Conservation (phyloP, 1,140 invertebrate genomes). For the Nixonia krombeini region DNA sequence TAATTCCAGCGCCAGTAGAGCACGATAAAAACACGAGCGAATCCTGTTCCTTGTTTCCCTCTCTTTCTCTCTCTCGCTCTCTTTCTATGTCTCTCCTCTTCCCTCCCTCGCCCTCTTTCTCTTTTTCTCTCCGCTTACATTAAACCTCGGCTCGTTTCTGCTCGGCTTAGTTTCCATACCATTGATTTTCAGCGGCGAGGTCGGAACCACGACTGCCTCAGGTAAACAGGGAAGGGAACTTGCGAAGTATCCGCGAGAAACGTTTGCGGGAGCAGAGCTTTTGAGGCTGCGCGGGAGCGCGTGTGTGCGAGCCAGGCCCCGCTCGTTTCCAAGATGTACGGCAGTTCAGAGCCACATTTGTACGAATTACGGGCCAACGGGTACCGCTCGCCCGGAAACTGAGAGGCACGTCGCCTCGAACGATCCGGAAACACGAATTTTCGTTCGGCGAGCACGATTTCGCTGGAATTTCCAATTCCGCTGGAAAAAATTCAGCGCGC, state of each 20-base stretch:
- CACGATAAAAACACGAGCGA: constrained; percentile 39
- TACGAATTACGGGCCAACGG: constrained; percentile 51
- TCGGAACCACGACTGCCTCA: constrained; percentile 43
- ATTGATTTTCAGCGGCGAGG: constrained; percentile 55
- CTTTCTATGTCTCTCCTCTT: constrained; percentile 13
- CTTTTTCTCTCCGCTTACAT: constrained; percentile 32
- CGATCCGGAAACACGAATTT: constrained; percentile 42
- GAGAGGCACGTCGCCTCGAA: constrained; percentile 46
- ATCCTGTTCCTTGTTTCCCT: constrained; percentile 21
- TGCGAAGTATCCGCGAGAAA: constrained; percentile 62
- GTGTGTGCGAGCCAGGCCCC: constrained; percentile 23
- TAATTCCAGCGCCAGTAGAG: constrained; percentile 46
- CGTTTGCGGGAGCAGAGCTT: constrained; percentile 41
- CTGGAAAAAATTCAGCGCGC: constrained; percentile 14
- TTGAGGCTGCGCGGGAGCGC: constrained; percentile 26
- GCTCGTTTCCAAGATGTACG: constrained; percentile 50
- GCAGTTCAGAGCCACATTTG: constrained; percentile 49
- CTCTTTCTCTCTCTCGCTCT: constrained; percentile 5
- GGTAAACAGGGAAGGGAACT: constrained; percentile 64
- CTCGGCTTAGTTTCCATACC: constrained; percentile 62
- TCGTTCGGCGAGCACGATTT: constrained; percentile 39
- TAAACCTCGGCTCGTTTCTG: constrained; percentile 52
- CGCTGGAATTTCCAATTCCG: constrained; percentile 44
- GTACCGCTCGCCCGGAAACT: constrained; percentile 50
- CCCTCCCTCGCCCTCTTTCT: constrained; percentile 10